These are phyloP conservation scores for Rhabditoides inermis DNA, from an alignment of 2,888 invertebrate species.

Conservation along the genomic window DNA sequence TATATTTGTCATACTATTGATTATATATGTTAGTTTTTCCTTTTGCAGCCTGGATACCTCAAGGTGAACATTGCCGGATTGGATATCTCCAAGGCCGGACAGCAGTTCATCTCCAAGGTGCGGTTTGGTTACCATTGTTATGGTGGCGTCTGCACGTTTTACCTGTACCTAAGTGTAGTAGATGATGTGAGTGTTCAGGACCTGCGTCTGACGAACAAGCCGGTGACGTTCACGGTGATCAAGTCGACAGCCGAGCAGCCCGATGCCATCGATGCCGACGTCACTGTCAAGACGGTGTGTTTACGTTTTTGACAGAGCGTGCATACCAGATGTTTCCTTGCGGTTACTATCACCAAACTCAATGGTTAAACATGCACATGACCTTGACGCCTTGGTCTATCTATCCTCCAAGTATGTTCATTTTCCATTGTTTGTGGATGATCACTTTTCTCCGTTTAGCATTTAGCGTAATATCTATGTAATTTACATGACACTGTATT, in stretches of 20 bases:
- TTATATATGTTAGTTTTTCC: neutral
- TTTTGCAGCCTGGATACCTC: constrained; percentile 33
- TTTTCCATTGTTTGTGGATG: too few species aligned
- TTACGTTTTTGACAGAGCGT: neutral
- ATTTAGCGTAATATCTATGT: neutral
- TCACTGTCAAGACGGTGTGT: constrained; percentile 42
- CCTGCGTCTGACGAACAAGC: constrained; percentile 37
- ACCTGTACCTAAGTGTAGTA: too few species aligned
- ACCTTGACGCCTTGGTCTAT: too few species aligned
- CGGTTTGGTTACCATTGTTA: too few species aligned
- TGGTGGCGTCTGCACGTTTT: too few species aligned
- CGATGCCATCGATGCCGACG: constrained; percentile 42
- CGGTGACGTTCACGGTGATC: constrained; percentile 45
- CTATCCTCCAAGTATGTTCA: too few species aligned
- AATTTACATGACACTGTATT: neutral
- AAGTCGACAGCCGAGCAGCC: constrained; percentile 35
- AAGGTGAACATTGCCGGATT: constrained; percentile 46
- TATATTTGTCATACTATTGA: too few species aligned
- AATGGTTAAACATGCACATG: too few species aligned
- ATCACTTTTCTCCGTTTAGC: neutral
- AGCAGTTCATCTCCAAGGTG: constrained; percentile 37
- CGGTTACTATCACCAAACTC: too few species aligned
- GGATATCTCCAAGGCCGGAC: constrained; percentile 46
- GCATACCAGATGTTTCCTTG: neutral
- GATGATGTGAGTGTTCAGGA: too few species aligned